Evolutionary conservation across 2,888 invertebrate species (phyloP).

Genomic region (Diaperis boleti): DNA sequence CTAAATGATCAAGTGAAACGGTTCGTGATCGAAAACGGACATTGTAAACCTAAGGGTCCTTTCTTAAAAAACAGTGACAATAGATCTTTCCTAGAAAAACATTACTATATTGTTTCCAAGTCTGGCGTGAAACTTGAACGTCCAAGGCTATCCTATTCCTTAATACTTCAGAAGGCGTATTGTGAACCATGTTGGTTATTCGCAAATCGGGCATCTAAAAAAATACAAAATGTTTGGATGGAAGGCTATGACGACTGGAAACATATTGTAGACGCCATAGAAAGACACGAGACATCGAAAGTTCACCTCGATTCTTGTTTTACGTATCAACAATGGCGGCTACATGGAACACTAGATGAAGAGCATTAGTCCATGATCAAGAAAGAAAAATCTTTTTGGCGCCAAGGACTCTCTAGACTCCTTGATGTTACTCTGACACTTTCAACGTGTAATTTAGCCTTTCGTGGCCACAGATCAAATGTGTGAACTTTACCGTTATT

Average conservation of each 20-base stretch:
- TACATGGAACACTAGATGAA: not conserved
- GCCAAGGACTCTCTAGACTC: not conserved
- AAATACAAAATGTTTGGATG: not conserved
- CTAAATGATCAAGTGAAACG: no score
- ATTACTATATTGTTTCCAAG: not conserved
- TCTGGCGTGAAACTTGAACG: not conserved
- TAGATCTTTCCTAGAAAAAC: no score
- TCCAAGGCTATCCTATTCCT: not conserved
- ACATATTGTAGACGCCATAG: not conserved
- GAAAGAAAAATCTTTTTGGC: not conserved
- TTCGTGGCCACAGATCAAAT: slow-evolving; percentile 27
- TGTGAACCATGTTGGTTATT: slow-evolving; percentile 1
- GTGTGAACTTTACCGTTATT: slow-evolving; percentile 30
- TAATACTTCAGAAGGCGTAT: not conserved
- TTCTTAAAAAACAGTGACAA: no score
- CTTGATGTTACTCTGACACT: slow-evolving; percentile 1
- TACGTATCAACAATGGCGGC: not conserved
- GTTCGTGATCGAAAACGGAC: no score
- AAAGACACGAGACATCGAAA: not conserved
- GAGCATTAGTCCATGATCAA: not conserved
- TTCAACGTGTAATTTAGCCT: not conserved
- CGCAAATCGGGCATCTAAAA: not conserved
- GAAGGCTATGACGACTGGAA: slow-evolving; percentile 1
- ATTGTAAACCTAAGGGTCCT: no score
- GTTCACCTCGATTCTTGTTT: not conserved